A percentile compares a stretch with the other conserved stretches of the same genome.
Evolutionary conservation across 2,113 vertebrate species (phyloP).

Genomic region (Scomber scombrus): DNA sequence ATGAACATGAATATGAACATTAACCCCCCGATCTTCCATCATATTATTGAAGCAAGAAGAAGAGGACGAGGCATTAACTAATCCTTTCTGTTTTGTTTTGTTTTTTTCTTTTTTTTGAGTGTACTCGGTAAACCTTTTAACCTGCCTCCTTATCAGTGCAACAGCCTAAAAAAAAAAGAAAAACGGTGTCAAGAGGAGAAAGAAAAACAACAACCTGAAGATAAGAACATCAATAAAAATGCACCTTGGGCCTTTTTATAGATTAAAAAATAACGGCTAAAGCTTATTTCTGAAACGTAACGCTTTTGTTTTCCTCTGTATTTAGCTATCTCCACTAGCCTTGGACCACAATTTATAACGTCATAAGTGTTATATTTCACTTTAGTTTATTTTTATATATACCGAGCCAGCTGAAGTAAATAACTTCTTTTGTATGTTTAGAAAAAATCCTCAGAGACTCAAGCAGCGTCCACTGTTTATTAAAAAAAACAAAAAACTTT

Average conservation of each 20-base stretch:
- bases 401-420: slow-evolving; percentile 92
- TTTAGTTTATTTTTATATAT: slow-evolving; percentile 91
- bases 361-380: slow-evolving; percentile 94
- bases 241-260: slow-evolving; percentile 90
- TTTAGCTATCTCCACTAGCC: slow-evolving; percentile 89
- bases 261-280: slow-evolving; percentile 82
- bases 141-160: slow-evolving; percentile 77
- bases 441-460: slow-evolving; percentile 78
- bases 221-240: slow-evolving; percentile 81
- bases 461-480: slow-evolving; percentile 80
- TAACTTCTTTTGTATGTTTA: slow-evolving; percentile 86
- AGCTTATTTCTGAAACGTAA: slow-evolving; percentile 89
- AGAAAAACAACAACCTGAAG: slow-evolving; percentile 68
- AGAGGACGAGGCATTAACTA: slow-evolving; percentile 84
- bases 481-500: slow-evolving; percentile 25
- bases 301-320: slow-evolving; percentile 88
- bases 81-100: slow-evolving; percentile 48
- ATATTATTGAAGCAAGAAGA: slow-evolving; percentile 83
- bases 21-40: slow-evolving; percentile 68
- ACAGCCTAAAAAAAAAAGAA: slow-evolving; percentile 81
- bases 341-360: slow-evolving; percentile 92
- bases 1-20: slow-evolving; percentile 21
- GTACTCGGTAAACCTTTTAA: slow-evolving; percentile 79
- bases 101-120: slow-evolving; percentile 78
- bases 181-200: slow-evolving; percentile 82